phyloP scores from a whole-genome alignment of 1,140 invertebrate genomes.

The Saxidomus purpurata region DNA sequence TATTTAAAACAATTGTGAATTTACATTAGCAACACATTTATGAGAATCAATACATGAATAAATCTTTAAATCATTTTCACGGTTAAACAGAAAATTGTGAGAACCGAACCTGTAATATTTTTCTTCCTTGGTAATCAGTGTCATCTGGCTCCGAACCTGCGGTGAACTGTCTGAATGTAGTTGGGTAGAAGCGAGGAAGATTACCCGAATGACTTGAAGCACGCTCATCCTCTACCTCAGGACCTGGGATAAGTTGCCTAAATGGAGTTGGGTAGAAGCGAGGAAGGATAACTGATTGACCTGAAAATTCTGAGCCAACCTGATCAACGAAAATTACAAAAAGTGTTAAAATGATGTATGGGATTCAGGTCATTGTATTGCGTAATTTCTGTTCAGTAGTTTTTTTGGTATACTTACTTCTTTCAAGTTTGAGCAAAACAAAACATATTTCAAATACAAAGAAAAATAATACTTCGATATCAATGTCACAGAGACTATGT shows the following conservation, averaged over 20 bases:
- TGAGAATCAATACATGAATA: no score
- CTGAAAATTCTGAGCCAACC: background rate
- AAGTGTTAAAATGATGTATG: background rate
- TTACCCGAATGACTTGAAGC: background rate
- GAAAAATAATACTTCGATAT: no score
- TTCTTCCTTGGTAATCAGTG: no score
- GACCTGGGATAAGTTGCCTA: background rate
- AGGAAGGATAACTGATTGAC: background rate
- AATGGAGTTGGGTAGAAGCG: background rate
- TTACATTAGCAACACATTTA: no score
- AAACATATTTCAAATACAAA: no score
- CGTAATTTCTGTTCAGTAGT: background rate
- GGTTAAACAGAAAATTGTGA: no score
- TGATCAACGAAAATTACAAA: background rate
- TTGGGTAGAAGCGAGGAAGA: background rate
- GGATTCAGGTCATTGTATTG: background rate
- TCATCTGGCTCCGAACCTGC: background rate
- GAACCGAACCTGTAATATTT: no score
- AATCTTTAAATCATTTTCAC: no score
- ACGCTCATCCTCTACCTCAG: background rate
- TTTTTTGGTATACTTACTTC: no score
- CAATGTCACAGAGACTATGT: background rate
- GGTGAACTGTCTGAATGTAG: background rate
- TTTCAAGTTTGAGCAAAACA: background rate
- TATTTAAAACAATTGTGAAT: no score